Conservation (phyloP, 1,140 invertebrate genomes). For the Argopecten irradians region DNA sequence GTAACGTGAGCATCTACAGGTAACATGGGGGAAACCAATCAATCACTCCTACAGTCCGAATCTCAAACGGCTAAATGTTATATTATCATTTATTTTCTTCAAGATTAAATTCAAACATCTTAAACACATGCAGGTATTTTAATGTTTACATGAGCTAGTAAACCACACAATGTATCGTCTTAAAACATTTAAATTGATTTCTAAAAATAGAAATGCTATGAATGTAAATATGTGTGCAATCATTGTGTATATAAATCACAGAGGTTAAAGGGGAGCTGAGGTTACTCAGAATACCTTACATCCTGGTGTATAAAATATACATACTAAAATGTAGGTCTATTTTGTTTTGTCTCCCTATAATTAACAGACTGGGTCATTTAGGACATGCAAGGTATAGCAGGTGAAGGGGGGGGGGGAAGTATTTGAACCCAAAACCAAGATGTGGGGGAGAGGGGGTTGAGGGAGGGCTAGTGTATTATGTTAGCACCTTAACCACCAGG, state of each 20-base stretch:
- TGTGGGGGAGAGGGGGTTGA: no score
- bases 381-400: no score
- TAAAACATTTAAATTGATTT: not conserved
- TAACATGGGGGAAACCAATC: not conserved
- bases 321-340: not conserved
- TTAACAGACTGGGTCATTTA: no score
- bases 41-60: not conserved
- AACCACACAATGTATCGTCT: not conserved
- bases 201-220: not conserved
- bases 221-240: not conserved
- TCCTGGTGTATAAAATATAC: not conserved
- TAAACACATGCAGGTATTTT: not conserved
- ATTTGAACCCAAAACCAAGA: no score
- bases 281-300: not conserved
- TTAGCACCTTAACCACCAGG: no score
- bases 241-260: not conserved
- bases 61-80: not conserved
- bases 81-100: not conserved
- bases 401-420: no score
- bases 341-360: no score
- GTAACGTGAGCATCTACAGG: not conserved
- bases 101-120: not conserved
- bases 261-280: not conserved
- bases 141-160: not conserved
- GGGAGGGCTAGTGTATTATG: no score